Conservation (phyloP, 2,888 invertebrate species). For the Lapara coniferarum region DNA sequence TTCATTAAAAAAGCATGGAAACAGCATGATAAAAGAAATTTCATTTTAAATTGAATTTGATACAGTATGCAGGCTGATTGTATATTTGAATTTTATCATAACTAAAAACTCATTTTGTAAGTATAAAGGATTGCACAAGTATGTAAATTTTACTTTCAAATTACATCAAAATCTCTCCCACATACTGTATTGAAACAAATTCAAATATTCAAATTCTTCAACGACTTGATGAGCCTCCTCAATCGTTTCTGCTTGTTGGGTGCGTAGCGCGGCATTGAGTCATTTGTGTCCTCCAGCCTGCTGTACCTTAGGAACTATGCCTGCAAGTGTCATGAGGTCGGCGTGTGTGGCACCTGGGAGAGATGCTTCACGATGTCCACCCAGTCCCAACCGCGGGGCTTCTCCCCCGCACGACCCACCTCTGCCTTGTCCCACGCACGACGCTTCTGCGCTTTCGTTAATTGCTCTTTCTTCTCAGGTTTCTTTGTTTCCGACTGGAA, state of each 20-base stretch:
- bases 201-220: conserved; percentile 12
- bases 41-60: too few relatives aligned
- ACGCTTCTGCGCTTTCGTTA: conserved; percentile 96
- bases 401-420: conserved; percentile 89
- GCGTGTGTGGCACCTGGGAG: conserved; percentile 85
- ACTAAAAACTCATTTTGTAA: too few relatives aligned
- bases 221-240: conserved; percentile 3
- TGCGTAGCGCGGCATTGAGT: neutral
- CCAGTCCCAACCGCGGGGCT: conserved; percentile 96
- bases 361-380: conserved; percentile 98
- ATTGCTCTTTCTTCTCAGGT: conserved; percentile 89
- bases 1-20: too few relatives aligned
- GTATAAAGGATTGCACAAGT: too few relatives aligned
- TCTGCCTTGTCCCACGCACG: conserved; percentile 94
- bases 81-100: too few relatives aligned
- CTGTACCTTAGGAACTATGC: conserved; percentile 16
- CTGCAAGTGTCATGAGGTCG: conserved; percentile 59
- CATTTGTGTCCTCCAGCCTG: neutral
- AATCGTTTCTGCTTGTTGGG: conserved; percentile 14
- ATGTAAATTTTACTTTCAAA: too few relatives aligned
- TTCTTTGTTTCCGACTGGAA: conserved; percentile 80
- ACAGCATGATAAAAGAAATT: too few relatives aligned
- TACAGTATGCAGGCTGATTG: too few relatives aligned
- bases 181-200: neutral
- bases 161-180: too few relatives aligned